phyloP scores from a whole-genome alignment of 2,888 invertebrate species.

The Cantharis nigra region DNA sequence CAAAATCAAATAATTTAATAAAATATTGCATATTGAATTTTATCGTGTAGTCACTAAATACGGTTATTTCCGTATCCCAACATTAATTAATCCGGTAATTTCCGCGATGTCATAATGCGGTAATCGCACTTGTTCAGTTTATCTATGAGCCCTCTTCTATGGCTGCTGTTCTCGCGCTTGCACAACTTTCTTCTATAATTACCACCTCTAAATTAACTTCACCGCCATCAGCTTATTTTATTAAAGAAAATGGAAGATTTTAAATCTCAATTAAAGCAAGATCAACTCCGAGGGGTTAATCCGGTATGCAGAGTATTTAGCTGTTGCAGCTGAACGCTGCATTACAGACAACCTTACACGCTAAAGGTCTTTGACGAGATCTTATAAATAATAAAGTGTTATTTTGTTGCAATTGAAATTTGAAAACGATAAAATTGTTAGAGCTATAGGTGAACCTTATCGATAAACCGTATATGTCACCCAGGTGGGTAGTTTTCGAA shows the following conservation, averaged over 20 bases:
- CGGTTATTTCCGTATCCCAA: conserved; percentile 37
- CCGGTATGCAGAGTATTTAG: background rate
- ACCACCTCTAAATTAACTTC: conserved; percentile 29
- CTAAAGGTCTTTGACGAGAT: conserved; percentile 21
- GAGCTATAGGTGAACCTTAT: conserved; percentile 22
- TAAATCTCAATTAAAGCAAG: conserved; percentile 12
- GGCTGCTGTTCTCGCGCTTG: conserved; percentile 23
- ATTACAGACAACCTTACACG: background rate
- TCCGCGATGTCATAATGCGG: conserved; percentile 43
- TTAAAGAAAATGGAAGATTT: conserved; percentile 14
- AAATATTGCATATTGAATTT: conserved; percentile 3
- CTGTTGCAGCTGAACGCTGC: background rate
- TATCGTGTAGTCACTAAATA: conserved; percentile 14
- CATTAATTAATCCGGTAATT: conserved; percentile 43
- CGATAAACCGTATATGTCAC: conserved; percentile 30
- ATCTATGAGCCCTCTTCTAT: conserved; percentile 27
- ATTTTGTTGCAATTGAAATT: conserved; percentile 28
- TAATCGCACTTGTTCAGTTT: conserved; percentile 36
- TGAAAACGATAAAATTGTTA: conserved; percentile 28
- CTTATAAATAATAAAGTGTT: conserved; percentile 29
- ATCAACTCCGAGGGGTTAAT: background rate
- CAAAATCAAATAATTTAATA: background rate
- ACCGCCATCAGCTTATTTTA: conserved; percentile 15
- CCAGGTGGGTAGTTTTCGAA: conserved; percentile 27
- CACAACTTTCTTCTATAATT: conserved; percentile 27